Base-by-base conservation (phyloP, 2,888 invertebrate species). In the Xanthostigma xanthostigma region DNA sequence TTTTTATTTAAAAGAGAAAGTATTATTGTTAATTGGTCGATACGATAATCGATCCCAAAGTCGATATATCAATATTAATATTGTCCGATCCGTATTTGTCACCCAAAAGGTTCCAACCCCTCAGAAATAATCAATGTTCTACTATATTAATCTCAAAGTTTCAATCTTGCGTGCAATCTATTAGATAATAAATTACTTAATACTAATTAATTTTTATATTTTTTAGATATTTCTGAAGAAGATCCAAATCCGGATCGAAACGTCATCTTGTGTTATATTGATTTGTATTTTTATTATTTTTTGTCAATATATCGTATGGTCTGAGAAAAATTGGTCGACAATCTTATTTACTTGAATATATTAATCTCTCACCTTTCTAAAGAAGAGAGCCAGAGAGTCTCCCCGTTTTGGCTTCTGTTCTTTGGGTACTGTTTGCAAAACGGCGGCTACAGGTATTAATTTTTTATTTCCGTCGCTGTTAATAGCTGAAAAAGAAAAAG, bases 321-420 rank as follows among this genome's bases (percentile, higher is more conserved):
- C n/a, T n/a, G n/a, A n/a, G n/a, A n/a, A n/a, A n/a, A n/a, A n/a
- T n/a, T n/a, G n/a, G n/a, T n/a, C n/a, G n/a, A n/a, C n/a, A n/a
- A n/a, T n/a, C n/a, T n/a, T n/a, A n/a, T n/a, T n/a, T n/a, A n/a
- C n/a, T n/a, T n/a, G n/a, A n/a, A n/a, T n/a, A n/a, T n/a, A 46
- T 48, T 13, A 41, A 49, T 37, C 36, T 8, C 49, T 59, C 68
- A 88, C 90, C 76, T 93, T 93, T 68, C 93, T 78, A 63, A 91
- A 83, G 68, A 95, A 94, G 9, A 96, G 74, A 1, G 76, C 76
- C 8, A 83, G 64, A 36, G 82, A 79, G 13, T 81, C 81, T 8
- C 76, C 75, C 58, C 75, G 68, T 55, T 72, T 75, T 1, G 79
- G 76, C 57, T 66, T 70, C 38, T 58, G 56, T 35, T 44, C 44